Conservation (phyloP, 1,140 invertebrate species). For the Ips nitidus region DNA sequence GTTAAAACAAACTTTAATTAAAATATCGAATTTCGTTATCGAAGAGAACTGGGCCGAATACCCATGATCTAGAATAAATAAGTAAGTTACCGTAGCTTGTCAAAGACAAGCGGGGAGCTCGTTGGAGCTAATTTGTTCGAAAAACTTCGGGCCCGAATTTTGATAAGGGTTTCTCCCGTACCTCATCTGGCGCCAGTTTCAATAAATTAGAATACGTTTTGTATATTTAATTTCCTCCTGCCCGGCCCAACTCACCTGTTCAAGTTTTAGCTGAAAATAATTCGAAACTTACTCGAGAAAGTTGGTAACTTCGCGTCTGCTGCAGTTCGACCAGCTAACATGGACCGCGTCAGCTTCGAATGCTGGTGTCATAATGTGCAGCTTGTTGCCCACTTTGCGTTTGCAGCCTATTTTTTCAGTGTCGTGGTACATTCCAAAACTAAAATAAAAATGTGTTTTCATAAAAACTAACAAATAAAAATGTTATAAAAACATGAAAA, state of each 20-base stretch:
- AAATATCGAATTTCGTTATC: constrained; percentile 25
- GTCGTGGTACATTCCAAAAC: constrained; percentile 90
- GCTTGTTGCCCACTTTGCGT: constrained; percentile 65
- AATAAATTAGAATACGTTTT: constrained; percentile 16
- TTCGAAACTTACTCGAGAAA: constrained; percentile 75
- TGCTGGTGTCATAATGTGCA: constrained; percentile 87
- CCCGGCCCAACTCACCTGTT: not conserved
- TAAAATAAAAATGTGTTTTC: constrained; percentile 50
- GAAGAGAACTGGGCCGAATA: constrained; percentile 6
- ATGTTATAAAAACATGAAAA: no score
- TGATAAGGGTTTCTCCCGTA: constrained; percentile 12
- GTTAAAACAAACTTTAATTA: constrained; percentile 19
- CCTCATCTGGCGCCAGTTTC: not conserved
- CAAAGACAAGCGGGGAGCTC: constrained; percentile 15
- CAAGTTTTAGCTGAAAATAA: not conserved
- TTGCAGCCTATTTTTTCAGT: constrained; percentile 80
- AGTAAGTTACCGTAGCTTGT: constrained; percentile 15
- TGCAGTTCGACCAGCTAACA: constrained; percentile 85
- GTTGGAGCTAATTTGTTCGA: constrained; percentile 24
- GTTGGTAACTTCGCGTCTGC: constrained; percentile 82
- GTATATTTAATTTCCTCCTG: not conserved
- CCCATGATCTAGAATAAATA: constrained; percentile 24
- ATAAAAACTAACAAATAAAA: no score
- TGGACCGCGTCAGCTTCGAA: constrained; percentile 81
- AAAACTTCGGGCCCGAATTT: constrained; percentile 14